Base-by-base conservation (phyloP, 2,113 vertebrate genomes). In the Thryonomys swinderianus region DNA sequence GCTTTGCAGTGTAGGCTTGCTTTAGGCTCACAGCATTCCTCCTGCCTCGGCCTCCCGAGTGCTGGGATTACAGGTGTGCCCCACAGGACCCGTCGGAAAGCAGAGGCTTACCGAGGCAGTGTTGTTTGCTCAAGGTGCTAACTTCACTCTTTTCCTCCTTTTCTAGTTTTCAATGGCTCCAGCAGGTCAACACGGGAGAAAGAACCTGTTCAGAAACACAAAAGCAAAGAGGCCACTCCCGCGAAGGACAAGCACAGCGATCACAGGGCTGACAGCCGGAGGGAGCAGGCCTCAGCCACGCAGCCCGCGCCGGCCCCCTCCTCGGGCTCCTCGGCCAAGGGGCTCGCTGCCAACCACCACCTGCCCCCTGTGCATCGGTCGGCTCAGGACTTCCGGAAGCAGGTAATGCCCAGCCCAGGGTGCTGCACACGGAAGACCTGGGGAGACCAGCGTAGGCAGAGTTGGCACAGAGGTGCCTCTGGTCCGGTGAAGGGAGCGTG, bases 351-450 rank as follows among this genome's bases (percentile, higher is more conserved):
- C 97, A 99, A 98, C 93, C 99, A 98, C 93, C 99, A 99, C 92
- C 98, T 98, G 98, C 98, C 99, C 90, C 93, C 98, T 92, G 97
- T 98, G 95, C 99, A 99, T 98, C 99, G 99, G 98, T 98, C 99
- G 91, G 98, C 99, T 96, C 99, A 99, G 99, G 99, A 99, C 97
- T 99, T 99, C 97, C 98, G 99, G 98, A 99, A 99, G 98, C 99
- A 99, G 99, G 99, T 99, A 98, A 97, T 4, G 37, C 98, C 69
- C 16, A 0, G 13, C 27, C 32, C 37, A 6, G 71, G 67, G n/a
- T 57, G 17, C 55, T 23, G 8, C 4, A 11, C 30, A 1, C 21
- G 16, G 6, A 4, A 2, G 51, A 14, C 57, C 4, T 3, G 32
- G n/a, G 7, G 18, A 53, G 11, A 45, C 11, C 7, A 64, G 48